These are phyloP conservation scores for Coilia nasus DNA, from an alignment of 2,797 vertebrate species.

Conservation along the genomic window DNA sequence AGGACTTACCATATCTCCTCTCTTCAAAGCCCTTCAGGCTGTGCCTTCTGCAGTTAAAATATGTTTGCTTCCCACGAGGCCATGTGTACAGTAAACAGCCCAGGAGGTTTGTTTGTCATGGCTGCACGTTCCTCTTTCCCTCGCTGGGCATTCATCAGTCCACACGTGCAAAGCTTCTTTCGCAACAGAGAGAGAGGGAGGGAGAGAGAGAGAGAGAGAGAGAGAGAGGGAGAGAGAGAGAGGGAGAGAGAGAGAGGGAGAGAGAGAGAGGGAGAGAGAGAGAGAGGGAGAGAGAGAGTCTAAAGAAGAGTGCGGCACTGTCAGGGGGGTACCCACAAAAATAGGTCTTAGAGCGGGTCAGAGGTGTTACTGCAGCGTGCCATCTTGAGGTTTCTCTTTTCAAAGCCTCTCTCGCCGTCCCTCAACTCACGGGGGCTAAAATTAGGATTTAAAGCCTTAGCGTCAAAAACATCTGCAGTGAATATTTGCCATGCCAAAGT, in stretches of 20 bases:
- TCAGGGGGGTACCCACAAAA: conserved; percentile 20
- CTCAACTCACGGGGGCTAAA: conserved; percentile 28
- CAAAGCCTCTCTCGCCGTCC: conserved; percentile 12
- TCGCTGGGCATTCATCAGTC: conserved; percentile 3
- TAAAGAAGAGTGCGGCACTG: conserved; percentile 48
- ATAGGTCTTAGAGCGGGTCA: conserved; percentile 16
- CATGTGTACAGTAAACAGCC: background rate
- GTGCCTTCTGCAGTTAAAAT: background rate
- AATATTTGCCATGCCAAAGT: background rate
- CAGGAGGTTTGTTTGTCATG: background rate
- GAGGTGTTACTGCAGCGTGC: background rate
- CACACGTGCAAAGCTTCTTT: background rate
- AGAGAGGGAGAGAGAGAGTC: conserved; percentile 56
- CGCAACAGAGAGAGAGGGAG: background rate
- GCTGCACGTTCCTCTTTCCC: background rate
- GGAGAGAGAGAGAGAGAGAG: conserved; percentile 38
- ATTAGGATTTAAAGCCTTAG: conserved; percentile 29
- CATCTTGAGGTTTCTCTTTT: conserved; percentile 23
- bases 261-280: conserved; percentile 41
- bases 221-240: conserved; percentile 37
- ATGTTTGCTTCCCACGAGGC: background rate
- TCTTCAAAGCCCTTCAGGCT: background rate
- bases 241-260: conserved; percentile 56
- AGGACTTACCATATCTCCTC: background rate
- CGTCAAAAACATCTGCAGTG: conserved; percentile 27